Base-by-base conservation (phyloP, 2,888 invertebrate genomes). In the Parelbella ahira region DNA sequence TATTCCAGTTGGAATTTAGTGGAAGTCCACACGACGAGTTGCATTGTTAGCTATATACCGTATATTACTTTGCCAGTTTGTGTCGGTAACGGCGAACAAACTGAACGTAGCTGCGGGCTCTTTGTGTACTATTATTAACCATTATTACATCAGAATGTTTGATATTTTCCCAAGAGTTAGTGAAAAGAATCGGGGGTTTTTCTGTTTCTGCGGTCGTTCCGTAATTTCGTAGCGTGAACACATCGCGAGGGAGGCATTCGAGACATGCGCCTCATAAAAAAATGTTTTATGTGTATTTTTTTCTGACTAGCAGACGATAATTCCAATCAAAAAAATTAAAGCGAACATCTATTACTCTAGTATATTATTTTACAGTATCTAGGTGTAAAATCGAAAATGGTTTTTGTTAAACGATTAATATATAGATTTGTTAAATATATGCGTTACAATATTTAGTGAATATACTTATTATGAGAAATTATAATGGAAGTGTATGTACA, bases 111-210 rank as follows among this genome's bases (percentile, higher is more conserved):
- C 24, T 23, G 19, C 6, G 11, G 19, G 30, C 11, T 24, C 12
- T 32, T 39, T 39, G 24, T 32, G 24, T 11, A 32, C 24, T 11
- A 25, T 39, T 19, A 24, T 39, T 32, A 39, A 18, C 18, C 32
- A 18, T 24, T 23, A 30, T 39, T 30, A 32, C 19, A 24, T 32
- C 19, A 12, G 11, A 12, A 32, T 32, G 37, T 25, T 19, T 19
- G 32, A 32, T 39, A 32, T 32, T 32, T 39, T 32, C 19, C 12
- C 30, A 38, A 30, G 30, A 18, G 9, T 5, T 19, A 3, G 18
- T 13, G 10, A 29, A 37, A 24, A 19, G 10, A 24, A 38, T 30
- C 4, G 3, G 4, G 11, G 18, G 11, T 29, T 38, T 39, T 39
- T 10, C 32, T 24, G 6, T 25, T 39, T 24, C 18, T 19, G 10